A percentile compares a stretch with the other conserved stretches of the same genome.
These are phyloP conservation scores for Neogale vison DNA, from an alignment of 2,113 vertebrate species.

Conservation along the genomic window DNA sequence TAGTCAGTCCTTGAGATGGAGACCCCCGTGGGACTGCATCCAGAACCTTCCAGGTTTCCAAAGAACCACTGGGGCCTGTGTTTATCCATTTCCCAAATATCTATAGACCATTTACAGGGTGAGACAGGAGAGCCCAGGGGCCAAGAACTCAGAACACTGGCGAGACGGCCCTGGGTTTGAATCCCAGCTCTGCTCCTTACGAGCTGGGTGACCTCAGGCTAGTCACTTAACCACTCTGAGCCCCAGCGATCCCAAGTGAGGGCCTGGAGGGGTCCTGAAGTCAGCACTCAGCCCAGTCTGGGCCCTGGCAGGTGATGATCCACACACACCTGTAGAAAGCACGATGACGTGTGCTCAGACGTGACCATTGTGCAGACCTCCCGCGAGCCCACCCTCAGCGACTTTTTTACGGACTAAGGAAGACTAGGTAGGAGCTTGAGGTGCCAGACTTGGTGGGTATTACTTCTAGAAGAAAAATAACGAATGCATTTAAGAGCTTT, in stretches of 20 bases:
- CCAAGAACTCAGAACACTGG: background rate
- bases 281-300: background rate
- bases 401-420: background rate
- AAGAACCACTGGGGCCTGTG: background rate
- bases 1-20: background rate
- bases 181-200: background rate
- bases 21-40: background rate
- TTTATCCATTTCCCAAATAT: too few species aligned
- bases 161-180: background rate
- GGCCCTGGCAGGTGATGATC: background rate
- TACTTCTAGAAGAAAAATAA: background rate
- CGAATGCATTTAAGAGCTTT: background rate
- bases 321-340: background rate
- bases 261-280: background rate
- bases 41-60: background rate
- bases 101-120: too few species aligned
- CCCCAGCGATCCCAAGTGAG: background rate
- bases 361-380: background rate
- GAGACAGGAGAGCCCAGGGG: background rate
- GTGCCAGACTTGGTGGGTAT: background rate
- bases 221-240: background rate
- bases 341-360: rapidly evolving
- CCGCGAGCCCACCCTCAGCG: rapidly evolving
- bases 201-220: background rate
- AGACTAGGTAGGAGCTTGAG: background rate